Evolutionary conservation across 2,888 invertebrate species (phyloP), one percentile per base, ranked within the genome.

Genomic region (Zygaena filipendulae): DNA sequence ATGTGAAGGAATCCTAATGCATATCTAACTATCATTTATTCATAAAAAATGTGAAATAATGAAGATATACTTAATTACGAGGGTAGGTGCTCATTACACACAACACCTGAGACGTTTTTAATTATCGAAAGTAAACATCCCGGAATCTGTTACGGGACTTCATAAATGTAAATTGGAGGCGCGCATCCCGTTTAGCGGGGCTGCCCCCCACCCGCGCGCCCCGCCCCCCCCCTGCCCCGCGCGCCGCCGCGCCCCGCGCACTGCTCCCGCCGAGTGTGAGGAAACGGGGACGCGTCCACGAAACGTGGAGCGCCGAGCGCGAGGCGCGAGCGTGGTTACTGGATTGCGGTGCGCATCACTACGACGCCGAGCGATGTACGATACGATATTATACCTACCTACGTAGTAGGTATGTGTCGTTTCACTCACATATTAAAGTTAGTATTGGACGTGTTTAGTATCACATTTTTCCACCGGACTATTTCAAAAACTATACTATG

Each of bases 161-260:
- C 75, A 75, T 74, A 77, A 77, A 74, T 77, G 75, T 77, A 77
- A 74, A 77, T 75, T 72, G 74, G 63, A 66, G 69, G 70, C 66
- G 64, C 58, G 69, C 72, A 63, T 75, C 69, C 68, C 72, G 72
- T 64, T 74, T 67, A 68, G 63, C 50, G 47, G 49, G 45, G 43
- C 51, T 39, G 34, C 49, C 47, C 40, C 40, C 37, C 33, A 39
- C 39, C 38, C 40, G 38, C 40, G 25, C 44, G 14, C 36, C 39
- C 29, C 20, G 38, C 27, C 37, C 25, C 30, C 35, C 39, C 28
- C 30, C 29, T 32, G 29, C 39, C 29, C 30, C 24, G 24, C 20
- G 13, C 6, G 7, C 13, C 13, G 21, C 7, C 8, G 13, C 11
- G 13, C 7, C 25, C 13, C 29, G 25, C 13, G 21, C 12, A 22